A percentile compares a stretch with the other conserved stretches of the same genome.
phyloP scores from a whole-genome alignment of 2,113 vertebrate species.

The Saguinus midas region DNA sequence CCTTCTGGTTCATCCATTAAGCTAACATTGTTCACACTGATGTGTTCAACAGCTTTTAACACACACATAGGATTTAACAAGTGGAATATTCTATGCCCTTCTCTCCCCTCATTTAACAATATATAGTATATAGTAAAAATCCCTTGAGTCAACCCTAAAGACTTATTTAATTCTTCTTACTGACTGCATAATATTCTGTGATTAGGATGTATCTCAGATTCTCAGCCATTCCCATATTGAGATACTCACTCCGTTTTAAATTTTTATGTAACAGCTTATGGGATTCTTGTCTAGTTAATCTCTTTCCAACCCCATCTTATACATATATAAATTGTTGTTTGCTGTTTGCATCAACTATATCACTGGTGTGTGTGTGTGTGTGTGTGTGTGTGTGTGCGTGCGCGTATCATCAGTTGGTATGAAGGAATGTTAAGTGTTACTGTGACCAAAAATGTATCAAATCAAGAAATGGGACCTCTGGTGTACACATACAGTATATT shows the following conservation, averaged over 20 bases:
- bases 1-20: neutral
- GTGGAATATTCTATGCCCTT: neutral
- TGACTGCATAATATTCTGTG: neutral
- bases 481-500: neutral
- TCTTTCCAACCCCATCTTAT: neutral
- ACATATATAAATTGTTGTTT: neutral
- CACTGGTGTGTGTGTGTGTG: neutral
- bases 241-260: neutral
- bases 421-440: neutral
- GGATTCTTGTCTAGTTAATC: neutral
- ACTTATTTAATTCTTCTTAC: neutral
- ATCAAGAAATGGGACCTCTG: neutral
- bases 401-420: neutral
- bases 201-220: neutral
- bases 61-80: neutral
- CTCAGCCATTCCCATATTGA: neutral
- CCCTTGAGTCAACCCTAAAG: neutral
- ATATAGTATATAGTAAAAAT: neutral
- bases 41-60: neutral
- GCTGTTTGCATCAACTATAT: neutral
- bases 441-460: neutral
- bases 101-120: neutral
- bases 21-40: neutral
- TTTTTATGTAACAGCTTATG: neutral
- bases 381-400: fast-evolving